Evolutionary conservation across 2,113 vertebrate species (phyloP).

Genomic region (Macquaria ambigua): DNA sequence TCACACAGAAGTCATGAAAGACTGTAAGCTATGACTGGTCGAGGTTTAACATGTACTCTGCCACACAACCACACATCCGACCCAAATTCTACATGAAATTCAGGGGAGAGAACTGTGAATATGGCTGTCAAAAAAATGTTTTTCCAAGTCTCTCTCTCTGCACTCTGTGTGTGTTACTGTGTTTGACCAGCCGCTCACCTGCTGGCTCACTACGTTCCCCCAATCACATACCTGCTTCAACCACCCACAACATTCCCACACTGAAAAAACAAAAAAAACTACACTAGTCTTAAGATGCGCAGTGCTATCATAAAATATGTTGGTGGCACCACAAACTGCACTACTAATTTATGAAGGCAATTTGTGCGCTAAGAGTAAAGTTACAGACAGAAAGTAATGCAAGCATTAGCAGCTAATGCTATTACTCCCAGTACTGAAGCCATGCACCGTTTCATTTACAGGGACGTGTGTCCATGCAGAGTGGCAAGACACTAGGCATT

Average conservation of each 20-base stretch:
- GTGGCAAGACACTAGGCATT: no score
- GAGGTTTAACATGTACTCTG: not conserved
- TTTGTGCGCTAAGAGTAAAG: not conserved
- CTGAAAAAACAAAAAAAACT: no score
- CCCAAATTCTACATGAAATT: not conserved
- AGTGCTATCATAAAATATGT: not conserved
- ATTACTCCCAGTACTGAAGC: not conserved
- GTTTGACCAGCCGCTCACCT: not conserved
- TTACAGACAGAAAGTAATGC: not conserved
- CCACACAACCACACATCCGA: not conserved
- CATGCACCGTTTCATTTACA: not conserved
- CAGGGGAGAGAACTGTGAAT: not conserved
- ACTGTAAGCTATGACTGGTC: not conserved
- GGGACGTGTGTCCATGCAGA: not conserved
- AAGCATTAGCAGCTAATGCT: not conserved
- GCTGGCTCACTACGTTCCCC: not conserved
- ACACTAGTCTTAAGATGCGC: no score
- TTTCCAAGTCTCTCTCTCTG: not conserved
- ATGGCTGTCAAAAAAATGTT: not conserved
- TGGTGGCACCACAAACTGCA: not conserved
- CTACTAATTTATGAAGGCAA: not conserved
- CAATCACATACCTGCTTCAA: not conserved
- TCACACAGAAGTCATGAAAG: not conserved
- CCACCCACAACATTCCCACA: not conserved
- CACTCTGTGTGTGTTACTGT: not conserved